Base-by-base conservation (phyloP, 2,113 vertebrate genomes). In the Albula goreensis region DNA sequence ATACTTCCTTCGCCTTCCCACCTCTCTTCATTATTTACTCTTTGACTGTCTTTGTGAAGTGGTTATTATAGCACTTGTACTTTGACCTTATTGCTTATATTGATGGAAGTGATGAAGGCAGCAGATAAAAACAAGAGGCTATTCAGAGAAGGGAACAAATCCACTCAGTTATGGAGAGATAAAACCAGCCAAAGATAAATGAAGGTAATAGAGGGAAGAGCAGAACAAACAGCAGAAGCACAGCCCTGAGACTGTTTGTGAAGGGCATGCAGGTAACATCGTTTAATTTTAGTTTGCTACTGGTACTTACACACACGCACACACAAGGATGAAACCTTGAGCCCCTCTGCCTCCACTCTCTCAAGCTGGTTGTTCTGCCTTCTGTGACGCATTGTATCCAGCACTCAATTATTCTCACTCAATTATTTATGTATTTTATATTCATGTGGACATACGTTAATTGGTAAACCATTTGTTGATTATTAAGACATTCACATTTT, bases 271-370 rank as follows among this genome's bases (percentile, higher is more conserved):
- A 74, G n/a, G 60, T 66, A 66, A 3, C 60, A 7, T 19, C 60
- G 11, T 66, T 66, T 19, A 15, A 15, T 66, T 66, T 84, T 49
- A 51, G 48, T n/a, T 70, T 49, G 31, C 31, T 84, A 66, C 25
- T 13, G 74, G 49, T 50, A 51, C 22, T 15, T 12, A 31, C 81
- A 70, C 19, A 11, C 56, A 70, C 57, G 50, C 57, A 83, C 57
- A 66, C n/a, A 50, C 57, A 70, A 2, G 31, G 83, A n/a, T 11
- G 15, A 56, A 22, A 77, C 87, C 83, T 50, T 50, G 80, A 86
- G 51, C 57, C 6, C 3, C 15, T n/a, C 10, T 13, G 56, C 25
- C 81, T 82, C 53, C 11, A 2, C 31, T 6, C 31, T 12, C n/a
- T 57, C 53, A 83, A 41, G 17, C 56, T 3, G 57, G 60, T 13